Conservation (phyloP, 2,113 vertebrate species). For the Equus przewalskii region DNA sequence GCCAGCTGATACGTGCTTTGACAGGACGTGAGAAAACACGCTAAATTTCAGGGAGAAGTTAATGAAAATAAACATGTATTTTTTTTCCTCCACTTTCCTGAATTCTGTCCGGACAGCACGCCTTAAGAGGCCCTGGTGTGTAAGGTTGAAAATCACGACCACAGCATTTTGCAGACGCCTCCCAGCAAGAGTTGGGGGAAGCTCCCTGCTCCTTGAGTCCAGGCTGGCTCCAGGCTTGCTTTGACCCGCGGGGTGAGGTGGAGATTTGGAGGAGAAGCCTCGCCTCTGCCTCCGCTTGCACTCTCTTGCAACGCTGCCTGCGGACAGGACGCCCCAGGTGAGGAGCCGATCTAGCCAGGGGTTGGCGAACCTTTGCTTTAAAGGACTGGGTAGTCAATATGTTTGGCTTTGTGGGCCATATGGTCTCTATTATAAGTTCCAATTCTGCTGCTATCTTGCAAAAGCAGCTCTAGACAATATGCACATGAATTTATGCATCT, state of each 20-base stretch:
- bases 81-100: neutral
- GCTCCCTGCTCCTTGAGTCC: neutral
- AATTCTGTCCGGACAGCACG: neutral
- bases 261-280: neutral
- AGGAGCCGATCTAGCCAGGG: neutral
- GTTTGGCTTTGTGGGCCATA: neutral
- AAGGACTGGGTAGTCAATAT: neutral
- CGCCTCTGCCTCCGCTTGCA: neutral
- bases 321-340: neutral
- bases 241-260: no score
- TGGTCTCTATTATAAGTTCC: neutral
- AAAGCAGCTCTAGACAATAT: neutral
- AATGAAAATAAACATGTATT: neutral
- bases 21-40: neutral
- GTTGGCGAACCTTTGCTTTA: neutral
- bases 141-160: neutral
- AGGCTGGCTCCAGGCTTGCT: neutral
- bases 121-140: neutral
- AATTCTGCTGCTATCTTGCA: neutral
- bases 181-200: neutral
- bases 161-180: neutral
- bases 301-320: neutral
- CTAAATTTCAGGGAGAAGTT: neutral
- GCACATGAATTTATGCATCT: neutral
- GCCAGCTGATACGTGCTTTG: neutral